These are phyloP conservation scores for Notoglanidium macrostoma DNA, from an alignment of 2,797 vertebrate species.

Conservation along the genomic window DNA sequence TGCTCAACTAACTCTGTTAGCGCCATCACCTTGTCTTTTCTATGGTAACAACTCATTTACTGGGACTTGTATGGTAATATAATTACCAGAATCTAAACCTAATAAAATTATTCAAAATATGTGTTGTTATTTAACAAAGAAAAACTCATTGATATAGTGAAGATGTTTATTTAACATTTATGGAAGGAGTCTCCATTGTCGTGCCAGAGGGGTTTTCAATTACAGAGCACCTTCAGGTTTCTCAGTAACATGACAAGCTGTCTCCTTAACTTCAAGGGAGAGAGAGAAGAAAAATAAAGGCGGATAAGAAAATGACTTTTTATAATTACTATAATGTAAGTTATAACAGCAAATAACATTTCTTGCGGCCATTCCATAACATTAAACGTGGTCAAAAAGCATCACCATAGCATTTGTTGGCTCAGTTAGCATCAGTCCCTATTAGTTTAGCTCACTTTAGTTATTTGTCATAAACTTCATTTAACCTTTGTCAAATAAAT, in stretches of 20 bases:
- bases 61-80: not conserved
- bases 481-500: not conserved
- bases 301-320: not conserved
- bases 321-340: no score
- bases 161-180: not conserved
- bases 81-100: not conserved
- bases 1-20: not conserved
- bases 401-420: not conserved
- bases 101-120: not conserved
- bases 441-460: not conserved
- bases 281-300: not conserved
- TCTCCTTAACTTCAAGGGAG: not conserved
- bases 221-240: not conserved
- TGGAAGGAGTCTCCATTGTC: not conserved
- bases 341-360: not conserved
- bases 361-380: no score
- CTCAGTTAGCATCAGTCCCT: not conserved
- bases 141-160: not conserved
- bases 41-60: not conserved
- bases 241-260: not conserved
- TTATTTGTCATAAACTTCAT: not conserved
- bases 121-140: not conserved
- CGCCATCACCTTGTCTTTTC: not conserved
- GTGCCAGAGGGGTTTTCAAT: not conserved
- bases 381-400: not conserved